Evolutionary conservation across 2,888 invertebrate species (phyloP).

Genomic region (Dorcus parallelipipedus): DNA sequence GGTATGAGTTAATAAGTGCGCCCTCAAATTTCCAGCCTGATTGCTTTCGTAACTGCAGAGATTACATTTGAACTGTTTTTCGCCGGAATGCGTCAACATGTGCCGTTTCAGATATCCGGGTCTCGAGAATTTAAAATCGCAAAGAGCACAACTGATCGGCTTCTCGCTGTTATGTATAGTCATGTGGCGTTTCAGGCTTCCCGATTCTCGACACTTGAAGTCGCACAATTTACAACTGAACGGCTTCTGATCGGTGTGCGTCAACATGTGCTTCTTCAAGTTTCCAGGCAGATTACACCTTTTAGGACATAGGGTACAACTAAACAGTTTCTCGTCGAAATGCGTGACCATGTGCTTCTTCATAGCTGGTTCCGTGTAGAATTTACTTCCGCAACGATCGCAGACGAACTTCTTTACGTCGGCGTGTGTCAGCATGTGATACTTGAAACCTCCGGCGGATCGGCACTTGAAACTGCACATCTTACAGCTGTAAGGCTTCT

Average conservation of each 20-base stretch:
- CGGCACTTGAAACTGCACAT: too few species aligned
- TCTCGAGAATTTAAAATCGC: constrained; percentile 41
- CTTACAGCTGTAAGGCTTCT: too few species aligned
- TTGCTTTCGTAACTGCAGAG: too few species aligned
- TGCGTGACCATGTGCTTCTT: constrained; percentile 15
- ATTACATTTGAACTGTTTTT: too few species aligned
- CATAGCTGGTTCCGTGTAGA: constrained; percentile 28
- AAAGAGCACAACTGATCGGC: constrained; percentile 32
- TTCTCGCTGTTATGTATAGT: constrained; percentile 4
- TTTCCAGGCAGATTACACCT: constrained; percentile 22
- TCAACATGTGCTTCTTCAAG: constrained; percentile 21
- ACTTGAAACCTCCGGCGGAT: not conserved
- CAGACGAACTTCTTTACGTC: constrained; percentile 27
- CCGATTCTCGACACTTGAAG: constrained; percentile 32
- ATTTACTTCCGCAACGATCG: constrained; percentile 44
- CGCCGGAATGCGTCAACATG: constrained; percentile 3
- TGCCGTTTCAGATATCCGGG: constrained; percentile 4
- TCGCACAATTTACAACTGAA: constrained; percentile 17
- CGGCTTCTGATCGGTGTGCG: constrained; percentile 1
- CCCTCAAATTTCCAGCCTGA: too few species aligned
- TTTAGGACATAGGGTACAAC: constrained; percentile 32
- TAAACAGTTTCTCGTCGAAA: constrained; percentile 42
- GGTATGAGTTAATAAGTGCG: too few species aligned
- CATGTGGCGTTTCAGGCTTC: constrained; percentile 12
- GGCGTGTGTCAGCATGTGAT: constrained; percentile 19